Conservation (phyloP, 2,113 vertebrate genomes). For the Colistium nudipinnis region DNA sequence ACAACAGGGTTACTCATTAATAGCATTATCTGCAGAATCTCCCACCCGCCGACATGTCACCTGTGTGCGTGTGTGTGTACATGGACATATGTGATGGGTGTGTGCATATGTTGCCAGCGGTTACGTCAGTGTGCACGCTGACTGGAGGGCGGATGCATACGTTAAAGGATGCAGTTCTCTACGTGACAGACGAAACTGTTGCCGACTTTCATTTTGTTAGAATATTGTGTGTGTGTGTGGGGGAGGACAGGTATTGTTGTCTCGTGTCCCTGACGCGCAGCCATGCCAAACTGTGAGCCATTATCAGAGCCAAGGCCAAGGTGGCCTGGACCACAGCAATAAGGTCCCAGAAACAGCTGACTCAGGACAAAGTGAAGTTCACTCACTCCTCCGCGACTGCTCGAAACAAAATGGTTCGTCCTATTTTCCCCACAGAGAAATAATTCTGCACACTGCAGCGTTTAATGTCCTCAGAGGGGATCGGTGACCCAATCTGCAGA, state of each 20-base stretch:
- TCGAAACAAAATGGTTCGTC: not conserved
- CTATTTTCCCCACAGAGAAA: too few relatives aligned
- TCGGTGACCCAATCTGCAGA: too few relatives aligned
- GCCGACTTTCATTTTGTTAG: not conserved
- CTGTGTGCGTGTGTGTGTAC: slow-evolving; percentile 16
- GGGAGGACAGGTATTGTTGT: not conserved
- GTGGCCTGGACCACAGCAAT: slow-evolving; percentile 36
- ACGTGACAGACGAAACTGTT: too few relatives aligned
- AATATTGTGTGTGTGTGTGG: not conserved
- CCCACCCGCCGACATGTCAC: slow-evolving; percentile 50
- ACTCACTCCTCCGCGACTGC: not conserved
- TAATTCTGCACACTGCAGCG: too few relatives aligned
- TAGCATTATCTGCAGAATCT: slow-evolving; percentile 69
- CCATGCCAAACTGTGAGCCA: not conserved
- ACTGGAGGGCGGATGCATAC: slow-evolving; percentile 8
- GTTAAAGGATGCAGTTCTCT: too few relatives aligned
- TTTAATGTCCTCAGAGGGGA: too few relatives aligned
- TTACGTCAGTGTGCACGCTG: slow-evolving; percentile 22
- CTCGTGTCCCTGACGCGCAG: not conserved
- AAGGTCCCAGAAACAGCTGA: slow-evolving; percentile 51
- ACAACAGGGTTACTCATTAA: slow-evolving; percentile 77
- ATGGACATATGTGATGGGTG: not conserved
- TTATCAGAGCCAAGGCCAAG: not conserved
- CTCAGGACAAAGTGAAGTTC: slow-evolving; percentile 23
- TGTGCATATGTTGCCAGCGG: slow-evolving; percentile 6